These are phyloP conservation scores for Coluber constrictor DNA, from an alignment of 2,797 vertebrate genomes.

Conservation along the genomic window DNA sequence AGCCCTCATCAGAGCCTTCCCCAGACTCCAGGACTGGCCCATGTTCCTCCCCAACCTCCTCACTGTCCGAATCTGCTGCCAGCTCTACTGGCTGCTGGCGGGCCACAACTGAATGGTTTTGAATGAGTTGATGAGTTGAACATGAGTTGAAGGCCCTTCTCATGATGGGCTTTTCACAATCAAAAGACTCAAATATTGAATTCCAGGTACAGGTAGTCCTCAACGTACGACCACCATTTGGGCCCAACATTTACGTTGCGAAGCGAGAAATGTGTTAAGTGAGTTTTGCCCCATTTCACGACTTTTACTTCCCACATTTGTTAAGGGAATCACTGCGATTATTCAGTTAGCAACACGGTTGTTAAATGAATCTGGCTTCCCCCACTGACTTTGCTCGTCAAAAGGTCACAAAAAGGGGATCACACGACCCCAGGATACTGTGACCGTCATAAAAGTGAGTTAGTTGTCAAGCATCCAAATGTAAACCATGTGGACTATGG, in stretches of 20 bases:
- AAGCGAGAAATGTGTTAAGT: not conserved
- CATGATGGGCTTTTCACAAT: not conserved
- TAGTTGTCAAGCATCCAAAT: not conserved
- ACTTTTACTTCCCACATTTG: no score
- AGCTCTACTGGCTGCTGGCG: no score
- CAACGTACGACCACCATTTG: not conserved
- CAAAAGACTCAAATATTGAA: not conserved
- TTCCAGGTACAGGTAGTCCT: no score
- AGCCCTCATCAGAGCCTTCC: no score
- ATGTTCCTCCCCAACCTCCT: no score
- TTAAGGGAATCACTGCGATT: not conserved
- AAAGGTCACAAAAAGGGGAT: no score
- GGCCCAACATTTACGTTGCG: no score
- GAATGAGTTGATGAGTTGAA: no score
- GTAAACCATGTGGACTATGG: not conserved
- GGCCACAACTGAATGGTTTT: not conserved
- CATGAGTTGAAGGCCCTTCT: not conserved
- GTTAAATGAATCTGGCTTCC: not conserved
- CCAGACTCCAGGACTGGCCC: no score
- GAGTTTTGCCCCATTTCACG: not conserved
- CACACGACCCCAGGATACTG: not conserved
- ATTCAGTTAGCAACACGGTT: rapidly evolving
- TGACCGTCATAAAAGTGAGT: not conserved
- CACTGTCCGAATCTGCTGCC: no score
- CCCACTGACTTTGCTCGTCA: not conserved